Percentiles rank a stretch among this genome's conserved stretches.
phyloP scores from a whole-genome alignment of 2,113 vertebrate genomes.

The Pyxicephalus adspersus region DNA sequence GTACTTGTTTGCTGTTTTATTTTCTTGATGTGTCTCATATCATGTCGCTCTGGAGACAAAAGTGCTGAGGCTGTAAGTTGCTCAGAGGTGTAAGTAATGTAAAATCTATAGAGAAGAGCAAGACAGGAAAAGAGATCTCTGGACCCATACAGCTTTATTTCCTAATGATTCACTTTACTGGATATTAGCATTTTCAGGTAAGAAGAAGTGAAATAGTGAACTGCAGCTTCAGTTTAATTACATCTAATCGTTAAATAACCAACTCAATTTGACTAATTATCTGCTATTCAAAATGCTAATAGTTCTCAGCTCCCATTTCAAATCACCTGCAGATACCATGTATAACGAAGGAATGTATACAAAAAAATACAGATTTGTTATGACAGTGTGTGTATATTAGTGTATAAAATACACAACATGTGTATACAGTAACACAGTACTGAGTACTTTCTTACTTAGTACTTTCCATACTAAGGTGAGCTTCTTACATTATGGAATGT shows the following conservation, averaged over 20 bases:
- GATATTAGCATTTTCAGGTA: slow-evolving; percentile 16
- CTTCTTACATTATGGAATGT: too few species aligned
- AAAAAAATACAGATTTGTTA: slow-evolving; percentile 8
- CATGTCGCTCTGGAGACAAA: slow-evolving; percentile 24
- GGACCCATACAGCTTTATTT: neutral
- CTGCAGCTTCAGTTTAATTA: slow-evolving; percentile 31
- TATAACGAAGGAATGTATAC: neutral
- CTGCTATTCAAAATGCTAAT: slow-evolving; percentile 48
- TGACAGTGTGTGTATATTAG: neutral
- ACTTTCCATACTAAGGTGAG: too few species aligned
- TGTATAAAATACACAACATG: too few species aligned
- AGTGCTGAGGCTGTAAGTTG: slow-evolving; percentile 26
- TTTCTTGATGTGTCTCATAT: slow-evolving; percentile 27
- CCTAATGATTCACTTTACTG: slow-evolving; percentile 4
- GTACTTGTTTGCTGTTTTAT: slow-evolving; percentile 29
- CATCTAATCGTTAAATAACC: slow-evolving; percentile 49
- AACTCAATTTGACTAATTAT: slow-evolving; percentile 50
- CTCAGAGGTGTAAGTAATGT: slow-evolving; percentile 34
- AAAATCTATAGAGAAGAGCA: slow-evolving; percentile 19
- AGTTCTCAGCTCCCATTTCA: slow-evolving; percentile 17
- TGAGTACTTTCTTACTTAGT: too few species aligned
- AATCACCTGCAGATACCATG: slow-evolving; percentile 34
- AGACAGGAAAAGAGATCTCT: neutral
- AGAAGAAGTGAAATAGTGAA: slow-evolving; percentile 20
- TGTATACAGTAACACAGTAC: too few species aligned